Evolutionary conservation across 2,888 invertebrate species (phyloP).

Genomic region (Apomyelois bistriatella): DNA sequence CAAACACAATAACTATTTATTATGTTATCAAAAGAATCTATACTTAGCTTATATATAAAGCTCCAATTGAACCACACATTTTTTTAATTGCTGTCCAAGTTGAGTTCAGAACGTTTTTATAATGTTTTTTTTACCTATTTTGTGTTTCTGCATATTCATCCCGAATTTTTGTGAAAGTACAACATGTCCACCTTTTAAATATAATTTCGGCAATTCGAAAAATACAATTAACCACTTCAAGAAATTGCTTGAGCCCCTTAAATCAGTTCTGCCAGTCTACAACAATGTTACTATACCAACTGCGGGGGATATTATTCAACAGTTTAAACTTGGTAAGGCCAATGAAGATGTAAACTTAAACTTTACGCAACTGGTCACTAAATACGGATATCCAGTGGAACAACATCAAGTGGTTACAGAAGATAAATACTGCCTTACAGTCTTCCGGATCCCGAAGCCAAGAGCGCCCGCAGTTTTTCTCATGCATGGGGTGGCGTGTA

Average conservation of each 20-base stretch:
- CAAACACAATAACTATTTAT: too few relatives aligned
- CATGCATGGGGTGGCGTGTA: constrained; percentile 86
- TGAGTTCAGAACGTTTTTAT: not conserved
- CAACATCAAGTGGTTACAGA: constrained; percentile 78
- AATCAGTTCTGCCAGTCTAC: not conserved
- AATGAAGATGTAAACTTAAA: constrained; percentile 27
- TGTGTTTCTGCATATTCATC: not conserved
- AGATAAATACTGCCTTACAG: constrained; percentile 86
- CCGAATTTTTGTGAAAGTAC: not conserved
- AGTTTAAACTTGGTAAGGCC: not conserved
- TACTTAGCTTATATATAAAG: too few relatives aligned
- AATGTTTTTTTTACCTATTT: not conserved
- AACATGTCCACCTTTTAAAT: not conserved
- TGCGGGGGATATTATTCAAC: not conserved
- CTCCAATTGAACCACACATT: not conserved
- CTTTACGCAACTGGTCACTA: constrained; percentile 26
- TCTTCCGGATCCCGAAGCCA: constrained; percentile 84
- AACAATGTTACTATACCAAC: not conserved
- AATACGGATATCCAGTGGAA: constrained; percentile 30
- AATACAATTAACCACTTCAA: not conserved
- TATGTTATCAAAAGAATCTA: too few relatives aligned
- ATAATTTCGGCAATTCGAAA: not conserved
- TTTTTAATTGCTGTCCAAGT: not conserved
- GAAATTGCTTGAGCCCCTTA: not conserved
- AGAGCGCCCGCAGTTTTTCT: constrained; percentile 73